Base-by-base conservation (phyloP, 2,113 vertebrate genomes). In the Pristiophorus japonicus region DNA sequence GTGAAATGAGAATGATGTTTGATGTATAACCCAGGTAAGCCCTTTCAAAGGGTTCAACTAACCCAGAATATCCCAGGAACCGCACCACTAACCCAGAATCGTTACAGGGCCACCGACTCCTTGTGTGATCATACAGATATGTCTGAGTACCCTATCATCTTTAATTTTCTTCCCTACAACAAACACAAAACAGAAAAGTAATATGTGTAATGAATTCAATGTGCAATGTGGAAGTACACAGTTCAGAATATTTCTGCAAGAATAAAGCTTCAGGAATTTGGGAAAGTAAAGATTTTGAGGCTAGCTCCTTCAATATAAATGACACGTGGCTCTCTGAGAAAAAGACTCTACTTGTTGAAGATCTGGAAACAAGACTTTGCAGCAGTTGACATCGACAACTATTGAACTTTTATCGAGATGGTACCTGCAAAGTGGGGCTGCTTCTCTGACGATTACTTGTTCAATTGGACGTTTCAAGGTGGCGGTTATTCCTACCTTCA, bases 91-190 rank as follows among this genome's bases (percentile, higher is more conserved):
- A 90, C 51, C 27, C 24, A 51, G 47, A 59, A 47, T 85, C n/a
- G n/a, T n/a, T n/a, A n/a, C n/a, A n/a, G n/a, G n/a, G 11, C 27
- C 51, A 67, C 45, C 30, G 63, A 70, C 27, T 38, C 93, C 62
- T 24, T 67, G n/a, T 22, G 59, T 93, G 38, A 70, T 94, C 2
- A 30, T 66, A 51, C 7, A 55, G 22, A 90, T 27, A 18, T 59
- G 87, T 27, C 87, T 59, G 22, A 94, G 66, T 45, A 47, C 42
- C 42, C 93, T 47, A 16, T 16, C 42, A 45, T 1, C 63, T 38
- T 66, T 94, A 47, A 91, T 94, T 94, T 47, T 92, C 65, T 81
- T 92, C 62, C 55, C 88, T 38, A 10, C 59, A 92, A 63, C 55
- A 63, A 92, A 38, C 34, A 63, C 20, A 63, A 51, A 70, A 24